A percentile compares a stretch with the other conserved stretches of the same genome.
These are phyloP conservation scores for Baryphthengus martii DNA, from an alignment of 2,113 vertebrate genomes.

Conservation along the genomic window DNA sequence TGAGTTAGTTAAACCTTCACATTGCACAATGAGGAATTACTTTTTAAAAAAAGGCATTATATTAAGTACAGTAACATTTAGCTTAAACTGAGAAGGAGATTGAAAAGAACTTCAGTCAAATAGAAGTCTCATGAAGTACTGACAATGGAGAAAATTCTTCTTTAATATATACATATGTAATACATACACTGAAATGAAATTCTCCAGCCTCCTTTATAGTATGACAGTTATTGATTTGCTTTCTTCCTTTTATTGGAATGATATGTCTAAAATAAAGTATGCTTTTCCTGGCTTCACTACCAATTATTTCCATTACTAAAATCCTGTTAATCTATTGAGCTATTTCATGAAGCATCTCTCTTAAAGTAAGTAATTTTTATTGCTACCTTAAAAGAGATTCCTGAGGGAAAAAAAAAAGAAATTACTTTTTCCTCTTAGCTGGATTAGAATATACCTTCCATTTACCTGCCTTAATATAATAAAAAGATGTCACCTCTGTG, in stretches of 20 bases:
- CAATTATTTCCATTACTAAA: not conserved
- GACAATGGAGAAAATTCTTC: not conserved
- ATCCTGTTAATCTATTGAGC: not conserved
- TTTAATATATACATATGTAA: not conserved
- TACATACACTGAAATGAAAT: not conserved
- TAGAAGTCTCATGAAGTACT: not conserved
- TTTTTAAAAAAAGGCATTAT: rapidly evolving
- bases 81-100: not conserved
- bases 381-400: not conserved
- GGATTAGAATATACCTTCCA: not conserved
- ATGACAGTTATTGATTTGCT: not conserved
- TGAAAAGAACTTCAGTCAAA: not conserved
- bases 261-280: not conserved
- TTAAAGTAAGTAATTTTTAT: not conserved
- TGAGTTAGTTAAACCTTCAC: no score
- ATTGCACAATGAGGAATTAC: rapidly evolving
- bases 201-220: not conserved
- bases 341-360: not conserved
- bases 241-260: not conserved
- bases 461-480: not conserved
- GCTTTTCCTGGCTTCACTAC: not conserved
- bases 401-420: not conserved
- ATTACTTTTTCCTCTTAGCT: not conserved
- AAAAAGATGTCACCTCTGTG: not conserved
- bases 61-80: not conserved